Base-by-base conservation (phyloP, 2,113 vertebrate genomes). In the Semnornis frantzii region DNA sequence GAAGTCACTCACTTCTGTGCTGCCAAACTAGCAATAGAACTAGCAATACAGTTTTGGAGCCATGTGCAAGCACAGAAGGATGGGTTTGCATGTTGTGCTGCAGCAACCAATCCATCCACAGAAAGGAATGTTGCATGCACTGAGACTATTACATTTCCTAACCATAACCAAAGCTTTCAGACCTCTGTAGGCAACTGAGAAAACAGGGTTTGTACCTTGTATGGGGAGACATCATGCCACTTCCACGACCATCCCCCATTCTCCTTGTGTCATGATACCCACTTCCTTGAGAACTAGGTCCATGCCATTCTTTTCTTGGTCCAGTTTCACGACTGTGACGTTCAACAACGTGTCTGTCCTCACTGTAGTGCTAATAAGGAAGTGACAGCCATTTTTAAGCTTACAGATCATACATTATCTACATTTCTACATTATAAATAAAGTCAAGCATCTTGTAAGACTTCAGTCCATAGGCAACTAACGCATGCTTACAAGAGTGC, bases 261-360 rank as follows among this genome's bases (percentile, higher is more conserved):
- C 99, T 97, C 83, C 98, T 98, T 18, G 97, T 96, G 52, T 99
- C 98, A 8, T 98, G 96, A 75, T 98, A 99, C 23, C 98, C 96
- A 8, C 98, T 98, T 4, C 98, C 98, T 85, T 99, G 99, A 33
- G 99, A 98, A 73, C 98, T 95, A 3, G 98, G 98, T 7, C 98
- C 97, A 0, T 99, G 99, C 99, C 99, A 99, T 21, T 99, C 99
- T 97, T 99, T 99, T 90, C 99, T 98, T 96, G 98, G 98, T 87
- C 98, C 99, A 86, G 98, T 64, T 62, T 99, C 99, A 52, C 99
- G 98, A 82, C 98, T 97, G 6, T 99, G 99, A 46, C 99, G 98
- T 85, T 99, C 99, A 46, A 99, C 98, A 4, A 99, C 98, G 6
- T 99, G 99, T 31, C 99, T 98, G 23, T 99, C 98, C 12, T 99